Conservation (phyloP, 2,888 invertebrate species). For the Rhabditoides inermis region DNA sequence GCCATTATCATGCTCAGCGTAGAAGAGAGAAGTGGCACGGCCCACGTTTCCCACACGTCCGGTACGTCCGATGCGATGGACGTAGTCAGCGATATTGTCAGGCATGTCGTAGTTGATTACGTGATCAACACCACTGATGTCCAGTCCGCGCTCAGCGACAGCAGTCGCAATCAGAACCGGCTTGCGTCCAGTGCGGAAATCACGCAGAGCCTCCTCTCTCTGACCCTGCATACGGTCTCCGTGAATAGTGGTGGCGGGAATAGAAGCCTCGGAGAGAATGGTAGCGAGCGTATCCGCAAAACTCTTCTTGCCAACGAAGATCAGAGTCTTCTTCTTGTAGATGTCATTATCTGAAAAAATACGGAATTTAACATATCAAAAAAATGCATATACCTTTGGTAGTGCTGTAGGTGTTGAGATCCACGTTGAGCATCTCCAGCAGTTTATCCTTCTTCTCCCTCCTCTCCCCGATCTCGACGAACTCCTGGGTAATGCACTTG, state of each 20-base stretch:
- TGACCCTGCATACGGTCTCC: conserved; percentile 60
- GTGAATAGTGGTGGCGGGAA: conserved; percentile 67
- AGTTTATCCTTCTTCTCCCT: conserved; percentile 71
- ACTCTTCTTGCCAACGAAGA: conserved; percentile 83
- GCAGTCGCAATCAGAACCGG: conserved; percentile 75
- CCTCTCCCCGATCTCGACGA: conserved; percentile 52
- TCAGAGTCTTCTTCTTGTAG: conserved; percentile 57
- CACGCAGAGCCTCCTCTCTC: conserved; percentile 66
- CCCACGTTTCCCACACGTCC: conserved; percentile 58
- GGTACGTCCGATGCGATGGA: conserved; percentile 58
- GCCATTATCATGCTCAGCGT: conserved; percentile 60
- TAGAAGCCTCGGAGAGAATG: conserved; percentile 70
- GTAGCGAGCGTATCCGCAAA: conserved; percentile 82
- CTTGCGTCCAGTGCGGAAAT: conserved; percentile 62
- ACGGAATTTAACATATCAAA: no score
- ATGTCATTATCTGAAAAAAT: conserved; percentile 17
- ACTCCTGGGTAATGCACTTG: conserved; percentile 72
- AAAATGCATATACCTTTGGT: conserved; percentile 12
- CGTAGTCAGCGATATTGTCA: conserved; percentile 56
- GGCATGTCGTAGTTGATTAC: conserved; percentile 57
- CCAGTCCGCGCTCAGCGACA: conserved; percentile 76
- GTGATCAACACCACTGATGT: conserved; percentile 54
- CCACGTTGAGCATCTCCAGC: conserved; percentile 62
- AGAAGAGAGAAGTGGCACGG: conserved; percentile 60
- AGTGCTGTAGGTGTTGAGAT: conserved; percentile 17